Evolutionary conservation across 2,888 invertebrate species (phyloP), one percentile per base, ranked within the genome.

Genomic region (Chydorus sphaericus): DNA sequence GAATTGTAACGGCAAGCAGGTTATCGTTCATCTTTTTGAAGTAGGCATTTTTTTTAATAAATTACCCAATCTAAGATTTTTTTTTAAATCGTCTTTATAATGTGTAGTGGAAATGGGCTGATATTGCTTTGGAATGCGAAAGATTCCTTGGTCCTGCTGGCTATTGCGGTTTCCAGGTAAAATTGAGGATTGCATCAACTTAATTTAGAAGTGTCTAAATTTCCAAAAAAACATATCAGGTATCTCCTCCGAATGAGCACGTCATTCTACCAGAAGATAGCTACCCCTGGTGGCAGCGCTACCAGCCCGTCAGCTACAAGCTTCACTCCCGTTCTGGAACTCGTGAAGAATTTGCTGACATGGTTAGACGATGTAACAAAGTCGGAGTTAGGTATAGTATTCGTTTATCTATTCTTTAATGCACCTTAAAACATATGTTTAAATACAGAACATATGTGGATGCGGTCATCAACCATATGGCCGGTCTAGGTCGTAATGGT

Each of bases 381-480:
- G 73, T 67, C 26, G 72, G 72, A 20, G 72, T 58, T 61, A 70
- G 74, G 63, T 58, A 53, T 44, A 36, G 28, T 29, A 26, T 23
- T 3, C 23, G 28, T 5, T 44, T 23, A 2, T n/a, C n/a, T n/a
- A n/a, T n/a, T n/a, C n/a, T n/a, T n/a, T n/a, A n/a, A n/a, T n/a
- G n/a, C n/a, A n/a, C n/a, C n/a, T n/a, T n/a, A n/a, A n/a, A n/a
- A n/a, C n/a, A n/a, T n/a, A n/a, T n/a, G n/a, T n/a, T n/a, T n/a
- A n/a, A n/a, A n/a, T n/a, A 11, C 30, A 52, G 52, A 26, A 69
- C 76, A 44, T 71, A 71, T 60, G 72, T 69, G 0, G 75, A 76
- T 59, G 65, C 66, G 4, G 72, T 75, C 0, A 66, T 74, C 50
- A 75, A 75, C 61, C 75, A 75, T 63, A 74, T 74, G 74, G 69